Conservation (phyloP, 2,888 invertebrate genomes). For the Pristionchus entomophagus region DNA sequence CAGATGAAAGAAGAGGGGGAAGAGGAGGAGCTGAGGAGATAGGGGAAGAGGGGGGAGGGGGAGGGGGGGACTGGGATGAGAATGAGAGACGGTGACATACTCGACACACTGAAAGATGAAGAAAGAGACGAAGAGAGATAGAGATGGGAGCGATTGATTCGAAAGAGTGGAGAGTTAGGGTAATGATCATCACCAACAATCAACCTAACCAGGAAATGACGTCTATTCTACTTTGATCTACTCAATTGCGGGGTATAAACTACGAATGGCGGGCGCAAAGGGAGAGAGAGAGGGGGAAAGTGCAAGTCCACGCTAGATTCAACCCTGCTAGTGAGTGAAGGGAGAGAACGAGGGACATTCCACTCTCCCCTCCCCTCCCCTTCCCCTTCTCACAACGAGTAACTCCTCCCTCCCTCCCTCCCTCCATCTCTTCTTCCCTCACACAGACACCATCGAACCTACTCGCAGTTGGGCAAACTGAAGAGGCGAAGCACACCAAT, state of each 20-base stretch:
- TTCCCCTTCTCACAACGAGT: background rate
- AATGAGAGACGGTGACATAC: background rate
- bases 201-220: too few relatives aligned
- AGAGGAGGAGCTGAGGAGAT: background rate
- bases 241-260: too few relatives aligned
- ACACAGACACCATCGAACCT: conserved; percentile 25
- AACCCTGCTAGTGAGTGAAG: background rate
- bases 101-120: background rate
- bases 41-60: background rate
- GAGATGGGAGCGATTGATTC: background rate
- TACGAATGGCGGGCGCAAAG: background rate
- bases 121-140: background rate
- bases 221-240: too few relatives aligned
- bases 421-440: background rate
- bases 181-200: too few relatives aligned
- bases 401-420: background rate
- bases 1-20: background rate
- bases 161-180: background rate
- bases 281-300: conserved; percentile 6
- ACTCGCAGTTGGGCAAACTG: conserved; percentile 27
- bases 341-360: background rate
- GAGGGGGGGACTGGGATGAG: conserved; percentile 3
- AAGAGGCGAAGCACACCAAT: background rate
- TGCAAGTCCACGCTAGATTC: conserved; percentile 30
- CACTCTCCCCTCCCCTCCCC: background rate